These are phyloP conservation scores for Astropecten irregularis DNA, from an alignment of 53 echinoderm and acorn worm species.

Conservation along the genomic window DNA sequence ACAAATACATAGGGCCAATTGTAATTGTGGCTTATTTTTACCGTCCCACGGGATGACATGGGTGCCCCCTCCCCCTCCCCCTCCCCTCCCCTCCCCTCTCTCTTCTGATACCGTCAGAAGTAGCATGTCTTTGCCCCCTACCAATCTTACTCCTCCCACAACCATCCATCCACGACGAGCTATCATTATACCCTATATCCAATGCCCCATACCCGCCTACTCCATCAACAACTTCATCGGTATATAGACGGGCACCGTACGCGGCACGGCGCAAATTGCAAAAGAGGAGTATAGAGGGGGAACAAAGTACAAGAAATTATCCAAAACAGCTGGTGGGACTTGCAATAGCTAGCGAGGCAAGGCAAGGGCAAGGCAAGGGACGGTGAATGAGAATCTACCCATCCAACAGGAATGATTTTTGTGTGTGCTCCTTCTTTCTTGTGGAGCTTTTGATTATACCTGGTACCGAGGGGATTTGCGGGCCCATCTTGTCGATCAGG, in stretches of 20 bases:
- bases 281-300: background rate
- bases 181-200: no score
- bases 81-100: background rate
- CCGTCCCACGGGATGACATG: no score
- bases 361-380: no score
- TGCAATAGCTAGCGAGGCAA: conserved; percentile 6
- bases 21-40: no score
- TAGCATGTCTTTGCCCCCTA: no score
- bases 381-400: no score
- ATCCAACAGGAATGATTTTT: no score
- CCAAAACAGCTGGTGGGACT: conserved; percentile 23
- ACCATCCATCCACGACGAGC: background rate
- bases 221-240: conserved; percentile 11
- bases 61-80: background rate
- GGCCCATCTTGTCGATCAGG: conserved; percentile 9
- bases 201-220: background rate
- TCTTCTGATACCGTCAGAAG: no score
- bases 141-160: background rate
- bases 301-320: conserved; percentile 1
- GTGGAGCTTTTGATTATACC: conserved; percentile 6
- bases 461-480: conserved; percentile 3
- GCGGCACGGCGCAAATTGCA: background rate
- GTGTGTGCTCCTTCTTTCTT: no score
- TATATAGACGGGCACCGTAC: no score
- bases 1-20: no score